These are phyloP conservation scores for Cochlearius cochlearius DNA, from an alignment of 2,113 vertebrate species.

Conservation along the genomic window DNA sequence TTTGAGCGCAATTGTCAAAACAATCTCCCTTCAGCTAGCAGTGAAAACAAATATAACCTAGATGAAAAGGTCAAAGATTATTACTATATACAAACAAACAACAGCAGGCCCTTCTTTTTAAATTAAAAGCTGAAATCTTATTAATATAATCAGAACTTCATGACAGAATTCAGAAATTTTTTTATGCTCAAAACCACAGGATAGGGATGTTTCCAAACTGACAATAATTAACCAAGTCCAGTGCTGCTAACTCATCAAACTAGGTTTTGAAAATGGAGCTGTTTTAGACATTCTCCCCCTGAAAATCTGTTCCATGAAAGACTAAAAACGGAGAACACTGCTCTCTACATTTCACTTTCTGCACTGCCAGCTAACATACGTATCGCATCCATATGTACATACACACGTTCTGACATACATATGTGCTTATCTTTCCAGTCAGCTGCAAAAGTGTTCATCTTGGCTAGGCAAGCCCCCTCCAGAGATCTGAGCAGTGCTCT, in stretches of 20 bases:
- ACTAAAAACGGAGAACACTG: not conserved
- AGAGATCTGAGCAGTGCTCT: not conserved
- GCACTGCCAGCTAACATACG: not conserved
- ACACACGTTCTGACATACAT: not conserved
- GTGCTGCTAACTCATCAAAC: not conserved
- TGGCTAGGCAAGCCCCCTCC: not conserved
- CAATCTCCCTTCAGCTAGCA: not conserved
- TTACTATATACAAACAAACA: not conserved
- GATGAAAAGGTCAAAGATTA: not conserved
- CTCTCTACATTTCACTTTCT: not conserved
- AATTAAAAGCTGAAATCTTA: not conserved
- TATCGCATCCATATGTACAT: not conserved
- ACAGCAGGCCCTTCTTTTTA: not conserved
- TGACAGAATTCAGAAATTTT: not conserved
- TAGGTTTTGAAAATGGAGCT: not conserved
- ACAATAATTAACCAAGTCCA: not conserved
- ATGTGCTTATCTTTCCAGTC: slow-evolving; percentile 13
- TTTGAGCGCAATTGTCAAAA: not conserved
- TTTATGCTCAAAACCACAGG: not conserved
- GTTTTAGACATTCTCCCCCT: not conserved
- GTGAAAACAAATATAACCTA: not conserved
- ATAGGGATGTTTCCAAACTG: not conserved
- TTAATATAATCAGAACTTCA: not conserved
- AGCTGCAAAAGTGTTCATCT: not conserved
- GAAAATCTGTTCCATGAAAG: not conserved